phyloP scores from a whole-genome alignment of 2,113 vertebrate genomes.

The Trichomycterus rosablanca region DNA sequence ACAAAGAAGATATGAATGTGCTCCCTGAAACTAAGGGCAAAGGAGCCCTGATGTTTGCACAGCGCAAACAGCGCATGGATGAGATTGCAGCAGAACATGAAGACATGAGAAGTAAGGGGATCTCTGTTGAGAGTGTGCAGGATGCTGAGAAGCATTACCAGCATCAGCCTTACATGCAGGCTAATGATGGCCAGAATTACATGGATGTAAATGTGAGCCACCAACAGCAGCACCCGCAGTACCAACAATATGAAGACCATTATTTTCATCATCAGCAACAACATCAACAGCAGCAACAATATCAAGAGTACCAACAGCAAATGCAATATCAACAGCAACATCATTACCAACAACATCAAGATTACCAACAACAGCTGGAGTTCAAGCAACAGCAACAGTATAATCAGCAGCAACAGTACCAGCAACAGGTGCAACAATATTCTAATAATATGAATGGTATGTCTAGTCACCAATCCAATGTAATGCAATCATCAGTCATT shows the following conservation, averaged over 20 bases:
- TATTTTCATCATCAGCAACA: constrained; percentile 64
- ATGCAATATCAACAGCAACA: constrained; percentile 44
- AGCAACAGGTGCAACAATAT: constrained; percentile 48
- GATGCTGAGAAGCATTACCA: constrained; percentile 60
- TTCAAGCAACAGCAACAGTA: constrained; percentile 52
- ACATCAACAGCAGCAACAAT: constrained; percentile 51
- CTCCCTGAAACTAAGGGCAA: constrained; percentile 89
- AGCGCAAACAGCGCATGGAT: constrained; percentile 85
- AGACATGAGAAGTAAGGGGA: constrained; percentile 71
- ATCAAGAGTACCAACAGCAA: constrained; percentile 54
- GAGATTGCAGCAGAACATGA: constrained; percentile 89
- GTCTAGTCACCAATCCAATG: constrained; percentile 63
- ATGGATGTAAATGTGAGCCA: constrained; percentile 70
- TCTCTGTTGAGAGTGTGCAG: constrained; percentile 61
- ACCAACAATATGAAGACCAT: constrained; percentile 55
- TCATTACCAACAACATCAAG: constrained; percentile 51
- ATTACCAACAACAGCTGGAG: constrained; percentile 46
- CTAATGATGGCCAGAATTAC: constrained; percentile 71
- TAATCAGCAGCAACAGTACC: constrained; percentile 44
- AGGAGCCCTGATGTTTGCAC: constrained; percentile 92
- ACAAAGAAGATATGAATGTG: constrained; percentile 77
- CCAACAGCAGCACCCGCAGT: constrained; percentile 57
- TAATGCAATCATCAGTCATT: constrained; percentile 60
- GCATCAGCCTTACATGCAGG: constrained; percentile 57
- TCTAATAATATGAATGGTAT: constrained; percentile 71